Evolutionary conservation across 2,888 invertebrate genomes (phyloP), one percentile per base, ranked within the genome.

Genomic region (Chouioia cunea): DNA sequence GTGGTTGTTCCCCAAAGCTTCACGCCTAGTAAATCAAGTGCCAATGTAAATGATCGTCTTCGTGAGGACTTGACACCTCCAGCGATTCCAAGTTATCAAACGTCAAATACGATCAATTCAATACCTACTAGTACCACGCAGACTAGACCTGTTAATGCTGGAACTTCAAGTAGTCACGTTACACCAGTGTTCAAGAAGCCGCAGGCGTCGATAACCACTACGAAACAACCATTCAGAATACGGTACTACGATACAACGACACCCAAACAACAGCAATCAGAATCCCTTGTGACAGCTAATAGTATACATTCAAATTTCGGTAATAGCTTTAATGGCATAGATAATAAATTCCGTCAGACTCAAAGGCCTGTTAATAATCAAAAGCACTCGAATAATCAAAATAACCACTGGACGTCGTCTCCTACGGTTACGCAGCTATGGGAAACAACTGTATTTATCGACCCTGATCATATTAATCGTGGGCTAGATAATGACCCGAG

Each of bases 381-480:
- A n/a, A 69, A 27, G 36, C 44, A 63, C 12, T 63, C 60, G 1
- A 87, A 84, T 81, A 0, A 78, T 78, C 47, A 86, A 82, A 60
- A 77, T 80, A 71, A 85, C 73, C 87, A 88, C 2, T 88, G 88
- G 88, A 84, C 86, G 0, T 84, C 86, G 0, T 86, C 87, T 3
- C 87, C 88, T 83, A 87, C 78, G 1, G 91, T 86, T 77, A 89
- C 87, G 56, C 88, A 86, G 85, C 86, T 90, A 57, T 92, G 91
- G 91, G 90, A 90, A 65, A 91, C 91, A 58, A 91, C 93, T 0
- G 89, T 91, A 12, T 89, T 89, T 74, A 86, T 93, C 8, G 92
- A 93, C 82, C 93, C 94, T 0, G 88, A 91, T 43, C 90, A 90
- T 23, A 89, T 93, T 16, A 94, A 94, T 79, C 91, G 92, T 70